Evolutionary conservation across 2,113 vertebrate species (phyloP).

Genomic region (Scatophagus argus): DNA sequence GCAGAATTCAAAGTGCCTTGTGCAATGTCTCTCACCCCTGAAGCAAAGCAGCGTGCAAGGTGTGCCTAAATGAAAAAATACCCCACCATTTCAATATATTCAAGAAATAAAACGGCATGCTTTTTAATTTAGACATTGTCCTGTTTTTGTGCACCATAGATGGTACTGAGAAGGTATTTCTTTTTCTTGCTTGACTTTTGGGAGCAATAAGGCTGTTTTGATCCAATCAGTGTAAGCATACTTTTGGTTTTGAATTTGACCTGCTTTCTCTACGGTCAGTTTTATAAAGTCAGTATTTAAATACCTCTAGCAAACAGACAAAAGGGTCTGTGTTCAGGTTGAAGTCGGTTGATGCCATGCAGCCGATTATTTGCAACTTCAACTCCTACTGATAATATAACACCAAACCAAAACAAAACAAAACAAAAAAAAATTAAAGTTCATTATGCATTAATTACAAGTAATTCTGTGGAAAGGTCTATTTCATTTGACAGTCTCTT

Average conservation of each 20-base stretch:
- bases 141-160: slow-evolving; percentile 42
- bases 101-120: slow-evolving; percentile 82
- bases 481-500: no score
- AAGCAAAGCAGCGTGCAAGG: slow-evolving; percentile 76
- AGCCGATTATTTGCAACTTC: background rate
- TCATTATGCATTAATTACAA: no score
- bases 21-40: slow-evolving; percentile 79
- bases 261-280: background rate
- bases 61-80: slow-evolving; percentile 58
- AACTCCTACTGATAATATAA: background rate
- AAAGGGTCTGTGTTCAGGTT: background rate
- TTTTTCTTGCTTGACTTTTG: background rate
- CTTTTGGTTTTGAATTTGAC: background rate
- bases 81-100: slow-evolving; percentile 68
- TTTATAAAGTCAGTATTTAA: background rate
- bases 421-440: no score
- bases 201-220: background rate
- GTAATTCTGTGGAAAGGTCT: no score
- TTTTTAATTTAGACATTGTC: slow-evolving; percentile 81
- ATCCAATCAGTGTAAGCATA: background rate
- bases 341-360: background rate
- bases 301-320: background rate
- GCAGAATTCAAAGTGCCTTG: slow-evolving; percentile 86
- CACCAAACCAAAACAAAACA: no score
- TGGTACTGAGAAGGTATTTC: background rate